Base-by-base conservation (phyloP, 1,140 invertebrate species). In the Physella acuta region DNA sequence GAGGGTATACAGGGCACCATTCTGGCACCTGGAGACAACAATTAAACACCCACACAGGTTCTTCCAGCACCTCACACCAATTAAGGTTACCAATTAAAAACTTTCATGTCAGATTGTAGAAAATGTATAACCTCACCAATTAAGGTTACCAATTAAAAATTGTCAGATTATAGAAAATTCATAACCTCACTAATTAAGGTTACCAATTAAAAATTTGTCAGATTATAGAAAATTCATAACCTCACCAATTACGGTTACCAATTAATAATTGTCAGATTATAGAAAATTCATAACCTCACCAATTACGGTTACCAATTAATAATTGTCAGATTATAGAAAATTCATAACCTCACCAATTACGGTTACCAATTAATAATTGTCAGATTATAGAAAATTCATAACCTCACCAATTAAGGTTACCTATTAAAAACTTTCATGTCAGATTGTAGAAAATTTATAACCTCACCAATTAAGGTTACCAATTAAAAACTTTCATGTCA, bases 31-130 rank as follows among this genome's bases (percentile, higher is more conserved):
- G 17, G 77, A 79, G 51, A 77, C 58, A 44, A 77, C 69, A 0
- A 84, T 86, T 34, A 51, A 63, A 20, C 85, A 85, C 72, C 84
- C 84, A 56, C 83, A 85, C 71, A 76, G 83, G 30, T 82, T 83
- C 56, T 85, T 85, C 68, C 83, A 83, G 60, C 82, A 85, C 72
- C 70, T 85, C 0, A 85, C 84, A 26, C 83, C 83, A 16, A 84
- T 85, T 20, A 85, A 85, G 77, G 84, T 85, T 71, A n/a, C n/a
- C n/a, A n/a, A 39, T 4, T 31, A 37, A 44, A 37, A 36, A 16
- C 30, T 4, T n/a, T 31, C 28, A n/a, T 16, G 33, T 26, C 31
- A 11, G 14, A 16, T 11, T 60, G 20, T 20, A 11, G 8, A 11
- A 44, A 44, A 44, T 44, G 39, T n/a, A 44, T 44, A 44, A 44